Percentiles rank a stretch among this genome's conserved stretches.
These are phyloP conservation scores for Nymphalis c-album DNA, from an alignment of 2,888 invertebrate species.

Conservation along the genomic window DNA sequence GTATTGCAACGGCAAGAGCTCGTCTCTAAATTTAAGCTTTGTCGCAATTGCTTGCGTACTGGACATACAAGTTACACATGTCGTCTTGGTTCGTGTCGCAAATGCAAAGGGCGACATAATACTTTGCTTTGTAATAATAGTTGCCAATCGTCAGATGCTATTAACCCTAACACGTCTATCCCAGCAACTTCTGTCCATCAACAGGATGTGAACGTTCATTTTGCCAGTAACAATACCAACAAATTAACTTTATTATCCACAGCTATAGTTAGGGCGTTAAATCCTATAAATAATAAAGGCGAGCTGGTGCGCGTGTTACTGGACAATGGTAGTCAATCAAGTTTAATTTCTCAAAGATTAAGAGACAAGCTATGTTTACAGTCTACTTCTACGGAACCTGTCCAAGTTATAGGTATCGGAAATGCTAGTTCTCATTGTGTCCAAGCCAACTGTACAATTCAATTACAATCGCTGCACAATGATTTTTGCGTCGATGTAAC, in stretches of 20 bases:
- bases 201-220: background rate
- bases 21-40: background rate
- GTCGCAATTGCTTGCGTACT: background rate
- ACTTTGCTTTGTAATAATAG: background rate
- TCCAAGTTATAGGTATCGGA: conserved; percentile 23
- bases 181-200: background rate
- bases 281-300: conserved; percentile 16
- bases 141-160: background rate
- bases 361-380: conserved; percentile 21
- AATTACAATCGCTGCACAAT: conserved; percentile 18
- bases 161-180: background rate
- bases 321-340: conserved; percentile 25
- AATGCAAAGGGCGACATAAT: background rate
- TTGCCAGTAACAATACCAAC: background rate
- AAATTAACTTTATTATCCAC: conserved; percentile 4
- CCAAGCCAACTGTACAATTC: conserved; percentile 12
- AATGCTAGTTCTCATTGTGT: conserved; percentile 14
- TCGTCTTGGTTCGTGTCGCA: background rate
- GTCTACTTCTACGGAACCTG: conserved; percentile 3
- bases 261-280: conserved; percentile 15
- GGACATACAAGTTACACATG: background rate
- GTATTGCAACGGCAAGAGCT: background rate
- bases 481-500: conserved; percentile 11
- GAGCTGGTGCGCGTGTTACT: conserved; percentile 18
- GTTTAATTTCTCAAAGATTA: conserved; percentile 16